Conservation (phyloP, 64 coral and sea anemone genomes). For the Pachyseris speciosa region DNA sequence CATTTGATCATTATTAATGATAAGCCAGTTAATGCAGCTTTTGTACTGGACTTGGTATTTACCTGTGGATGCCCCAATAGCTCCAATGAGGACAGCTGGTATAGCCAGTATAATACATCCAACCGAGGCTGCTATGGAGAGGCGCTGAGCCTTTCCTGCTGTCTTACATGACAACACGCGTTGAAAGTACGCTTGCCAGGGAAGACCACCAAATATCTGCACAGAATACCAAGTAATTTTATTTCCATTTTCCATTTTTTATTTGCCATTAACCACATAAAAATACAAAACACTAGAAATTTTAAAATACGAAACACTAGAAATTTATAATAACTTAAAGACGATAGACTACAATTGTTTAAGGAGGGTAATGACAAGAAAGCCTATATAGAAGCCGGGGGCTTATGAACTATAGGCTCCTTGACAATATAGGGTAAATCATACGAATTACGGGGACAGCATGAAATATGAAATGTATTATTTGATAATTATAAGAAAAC, state of each 20-base stretch:
- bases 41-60: neutral
- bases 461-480: too few relatives aligned
- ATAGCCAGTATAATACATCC: slow-evolving; percentile 56
- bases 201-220: slow-evolving; percentile 71
- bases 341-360: too few relatives aligned
- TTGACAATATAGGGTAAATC: too few relatives aligned
- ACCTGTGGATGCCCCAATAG: slow-evolving; percentile 88
- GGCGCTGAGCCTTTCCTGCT: slow-evolving; percentile 6
- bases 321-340: too few relatives aligned
- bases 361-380: too few relatives aligned
- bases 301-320: too few relatives aligned
- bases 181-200: slow-evolving; percentile 80
- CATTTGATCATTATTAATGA: too few relatives aligned
- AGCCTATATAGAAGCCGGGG: too few relatives aligned
- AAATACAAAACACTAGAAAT: too few relatives aligned
- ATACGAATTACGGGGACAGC: too few relatives aligned
- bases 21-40: neutral
- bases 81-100: slow-evolving; percentile 95
- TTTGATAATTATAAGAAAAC: too few relatives aligned
- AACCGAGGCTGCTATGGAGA: slow-evolving; percentile 29
- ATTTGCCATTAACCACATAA: slow-evolving; percentile 23
- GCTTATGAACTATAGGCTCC: too few relatives aligned
- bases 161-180: slow-evolving; percentile 74
- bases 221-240: neutral
- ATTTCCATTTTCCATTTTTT: neutral